These are phyloP conservation scores for Andrena dorsata DNA, from an alignment of 2,888 invertebrate species.

Conservation along the genomic window DNA sequence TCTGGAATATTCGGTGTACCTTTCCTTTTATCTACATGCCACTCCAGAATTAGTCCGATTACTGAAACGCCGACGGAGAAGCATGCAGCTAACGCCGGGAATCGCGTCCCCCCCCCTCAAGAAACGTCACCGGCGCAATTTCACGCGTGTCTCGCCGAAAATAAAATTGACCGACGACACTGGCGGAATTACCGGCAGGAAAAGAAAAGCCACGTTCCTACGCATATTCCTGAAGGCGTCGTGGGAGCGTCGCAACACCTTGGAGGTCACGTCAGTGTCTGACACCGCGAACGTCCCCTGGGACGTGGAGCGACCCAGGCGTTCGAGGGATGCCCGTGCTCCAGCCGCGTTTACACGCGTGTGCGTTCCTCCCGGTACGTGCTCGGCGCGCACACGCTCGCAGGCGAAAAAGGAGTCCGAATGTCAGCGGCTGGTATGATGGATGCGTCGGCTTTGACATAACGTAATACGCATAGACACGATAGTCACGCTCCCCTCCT, in stretches of 20 bases:
- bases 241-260: slow-evolving; percentile 59
- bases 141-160: background rate
- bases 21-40: background rate
- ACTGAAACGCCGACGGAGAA: too few species aligned
- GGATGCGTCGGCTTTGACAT: slow-evolving; percentile 81
- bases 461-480: slow-evolving; percentile 76
- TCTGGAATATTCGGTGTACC: slow-evolving; percentile 1
- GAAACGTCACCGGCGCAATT: background rate
- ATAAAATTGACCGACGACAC: slow-evolving; percentile 33
- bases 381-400: background rate
- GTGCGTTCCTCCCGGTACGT: background rate
- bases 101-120: background rate
- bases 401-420: slow-evolving; percentile 51
- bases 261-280: slow-evolving; percentile 72
- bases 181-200: slow-evolving; percentile 48
- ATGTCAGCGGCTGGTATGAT: slow-evolving; percentile 74
- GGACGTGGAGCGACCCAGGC: slow-evolving; percentile 65
- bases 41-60: background rate
- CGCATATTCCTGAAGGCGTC: slow-evolving; percentile 65
- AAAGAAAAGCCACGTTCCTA: slow-evolving; percentile 31
- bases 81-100: background rate
- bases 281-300: slow-evolving; percentile 68
- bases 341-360: slow-evolving; percentile 27
- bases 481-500: slow-evolving; percentile 50
- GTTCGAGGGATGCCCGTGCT: slow-evolving; percentile 55